Conservation (phyloP, 2,113 vertebrate genomes). For the Tetraodon nigroviridis region DNA sequence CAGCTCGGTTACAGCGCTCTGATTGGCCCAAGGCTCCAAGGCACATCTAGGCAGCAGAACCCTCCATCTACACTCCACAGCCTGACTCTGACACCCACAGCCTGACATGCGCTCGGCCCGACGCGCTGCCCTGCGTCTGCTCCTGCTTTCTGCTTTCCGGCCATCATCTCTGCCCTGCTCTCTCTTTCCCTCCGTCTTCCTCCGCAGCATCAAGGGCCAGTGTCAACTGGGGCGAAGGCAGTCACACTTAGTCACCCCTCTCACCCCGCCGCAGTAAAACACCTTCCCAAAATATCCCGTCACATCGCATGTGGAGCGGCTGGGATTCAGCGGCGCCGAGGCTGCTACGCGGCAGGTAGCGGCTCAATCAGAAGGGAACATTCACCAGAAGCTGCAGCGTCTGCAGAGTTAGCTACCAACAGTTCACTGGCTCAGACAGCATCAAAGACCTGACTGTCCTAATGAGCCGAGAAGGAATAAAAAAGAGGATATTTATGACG, state of each 20-base stretch:
- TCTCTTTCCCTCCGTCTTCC: neutral
- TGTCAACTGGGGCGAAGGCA: constrained; percentile 34
- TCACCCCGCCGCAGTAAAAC: constrained; percentile 44
- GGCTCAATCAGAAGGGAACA: neutral
- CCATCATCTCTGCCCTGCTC: constrained; percentile 7
- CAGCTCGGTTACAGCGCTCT: neutral
- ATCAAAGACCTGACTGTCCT: constrained; percentile 11
- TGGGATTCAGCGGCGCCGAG: neutral
- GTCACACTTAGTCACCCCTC: constrained; percentile 41
- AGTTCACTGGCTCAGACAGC: neutral
- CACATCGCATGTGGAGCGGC: constrained; percentile 13
- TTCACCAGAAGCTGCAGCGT: neutral
- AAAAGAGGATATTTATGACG: neutral
- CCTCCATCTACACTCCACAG: too few relatives aligned
- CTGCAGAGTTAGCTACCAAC: constrained; percentile 12
- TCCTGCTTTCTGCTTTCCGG: constrained; percentile 17
- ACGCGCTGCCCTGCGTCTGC: neutral
- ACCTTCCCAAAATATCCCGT: constrained; percentile 45
- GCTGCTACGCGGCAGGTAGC: neutral
- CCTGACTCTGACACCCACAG: too few relatives aligned
- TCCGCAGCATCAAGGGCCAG: constrained; percentile 25
- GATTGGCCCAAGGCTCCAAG: neutral
- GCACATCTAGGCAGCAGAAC: neutral
- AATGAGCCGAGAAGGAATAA: neutral
- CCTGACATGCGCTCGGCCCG: too few relatives aligned